A percentile compares a stretch with the other conserved stretches of the same genome.
Conservation (phyloP, 2,797 vertebrate species). For the Malurus leucopterus region DNA sequence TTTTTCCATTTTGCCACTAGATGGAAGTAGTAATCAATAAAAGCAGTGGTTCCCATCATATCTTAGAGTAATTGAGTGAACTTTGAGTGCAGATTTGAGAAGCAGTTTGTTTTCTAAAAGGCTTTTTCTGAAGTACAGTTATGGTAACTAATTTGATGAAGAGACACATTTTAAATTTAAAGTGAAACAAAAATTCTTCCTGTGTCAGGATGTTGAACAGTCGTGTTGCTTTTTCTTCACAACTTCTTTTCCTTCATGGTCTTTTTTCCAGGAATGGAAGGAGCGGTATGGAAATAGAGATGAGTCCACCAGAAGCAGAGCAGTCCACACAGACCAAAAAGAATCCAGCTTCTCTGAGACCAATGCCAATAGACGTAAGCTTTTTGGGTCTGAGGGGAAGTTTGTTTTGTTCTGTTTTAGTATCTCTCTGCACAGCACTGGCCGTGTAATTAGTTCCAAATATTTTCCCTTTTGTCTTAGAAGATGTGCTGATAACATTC, state of each 20-base stretch:
- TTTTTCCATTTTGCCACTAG: conserved; percentile 14
- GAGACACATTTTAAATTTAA: background rate
- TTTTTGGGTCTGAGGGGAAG: background rate
- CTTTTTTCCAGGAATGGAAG: conserved; percentile 88
- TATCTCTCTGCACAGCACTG: background rate
- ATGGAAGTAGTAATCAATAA: conserved; percentile 3
- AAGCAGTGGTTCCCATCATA: rapidly evolving
- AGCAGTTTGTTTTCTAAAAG: background rate
- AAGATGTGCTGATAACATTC: background rate
- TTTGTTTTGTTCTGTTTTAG: background rate
- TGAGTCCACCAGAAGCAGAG: conserved; percentile 83
- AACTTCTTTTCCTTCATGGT: background rate
- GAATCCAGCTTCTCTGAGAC: conserved; percentile 87
- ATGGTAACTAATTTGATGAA: rapidly evolving
- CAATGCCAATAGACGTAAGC: conserved; percentile 78
- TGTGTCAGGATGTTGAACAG: background rate
- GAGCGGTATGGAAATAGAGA: conserved; percentile 89
- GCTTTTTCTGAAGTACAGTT: background rate
- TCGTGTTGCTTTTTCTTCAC: background rate
- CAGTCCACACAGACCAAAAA: conserved; percentile 83
- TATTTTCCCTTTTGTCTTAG: background rate
- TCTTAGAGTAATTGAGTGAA: background rate
- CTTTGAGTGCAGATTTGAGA: background rate
- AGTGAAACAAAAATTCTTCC: background rate
- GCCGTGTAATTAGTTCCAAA: background rate